phyloP scores from a whole-genome alignment of 2,113 vertebrate species.

The Dascyllus trimaculatus region DNA sequence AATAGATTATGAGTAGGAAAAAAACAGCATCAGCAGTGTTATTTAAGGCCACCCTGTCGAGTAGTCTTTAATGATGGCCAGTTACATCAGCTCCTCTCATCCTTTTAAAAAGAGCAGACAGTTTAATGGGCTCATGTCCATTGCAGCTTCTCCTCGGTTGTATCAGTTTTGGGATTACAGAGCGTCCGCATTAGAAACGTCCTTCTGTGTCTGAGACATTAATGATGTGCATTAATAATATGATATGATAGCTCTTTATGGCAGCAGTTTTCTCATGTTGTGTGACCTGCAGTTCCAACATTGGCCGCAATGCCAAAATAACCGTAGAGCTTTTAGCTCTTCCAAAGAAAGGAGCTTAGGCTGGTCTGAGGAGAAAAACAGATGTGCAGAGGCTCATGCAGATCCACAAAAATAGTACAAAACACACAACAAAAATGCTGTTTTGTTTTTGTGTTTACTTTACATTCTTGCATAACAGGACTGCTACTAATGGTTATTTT shows the following conservation, averaged over 20 bases:
- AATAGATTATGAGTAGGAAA: not conserved
- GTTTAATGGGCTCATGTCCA: slow-evolving; percentile 37
- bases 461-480: too few species aligned
- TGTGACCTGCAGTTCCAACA: not conserved
- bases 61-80: slow-evolving; percentile 30
- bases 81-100: slow-evolving; percentile 35
- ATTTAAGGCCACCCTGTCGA: slow-evolving; percentile 9
- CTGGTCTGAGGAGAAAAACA: not conserved
- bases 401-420: too few species aligned
- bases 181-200: not conserved
- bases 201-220: not conserved
- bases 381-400: not conserved
- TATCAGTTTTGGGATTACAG: not conserved
- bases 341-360: not conserved
- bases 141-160: not conserved
- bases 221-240: not conserved
- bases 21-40: slow-evolving; percentile 13
- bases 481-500: too few species aligned
- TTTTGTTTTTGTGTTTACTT: too few species aligned
- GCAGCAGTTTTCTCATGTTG: not conserved
- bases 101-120: slow-evolving; percentile 25
- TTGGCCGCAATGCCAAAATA: not conserved
- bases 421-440: too few species aligned
- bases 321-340: not conserved
- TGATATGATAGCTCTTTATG: not conserved